Conservation (phyloP, 1,140 invertebrate genomes). For the Ostrea denselamellosa region DNA sequence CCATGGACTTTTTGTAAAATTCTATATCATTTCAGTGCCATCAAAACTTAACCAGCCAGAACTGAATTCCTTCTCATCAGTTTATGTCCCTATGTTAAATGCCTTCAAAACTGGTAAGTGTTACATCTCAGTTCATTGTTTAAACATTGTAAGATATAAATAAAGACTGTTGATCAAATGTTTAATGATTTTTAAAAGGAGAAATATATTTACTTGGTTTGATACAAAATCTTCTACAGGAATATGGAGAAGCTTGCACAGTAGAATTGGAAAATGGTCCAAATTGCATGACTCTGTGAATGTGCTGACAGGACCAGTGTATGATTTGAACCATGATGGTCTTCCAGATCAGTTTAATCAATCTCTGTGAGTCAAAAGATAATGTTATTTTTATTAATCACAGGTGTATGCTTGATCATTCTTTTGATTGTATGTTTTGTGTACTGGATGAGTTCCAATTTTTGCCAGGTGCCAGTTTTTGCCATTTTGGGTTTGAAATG, state of each 20-base stretch:
- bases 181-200: background rate
- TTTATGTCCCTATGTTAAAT: constrained; percentile 45
- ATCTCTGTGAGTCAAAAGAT: background rate
- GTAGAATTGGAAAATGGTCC: constrained; percentile 42
- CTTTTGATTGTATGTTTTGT: too few species aligned
- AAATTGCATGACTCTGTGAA: constrained; percentile 33
- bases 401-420: too few species aligned
- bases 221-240: constrained; percentile 49
- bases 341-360: constrained; percentile 48
- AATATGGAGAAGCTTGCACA: constrained; percentile 53
- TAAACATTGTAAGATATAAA: background rate
- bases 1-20: background rate
- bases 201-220: background rate
- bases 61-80: constrained; percentile 34
- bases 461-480: too few species aligned
- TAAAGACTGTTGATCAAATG: too few species aligned
- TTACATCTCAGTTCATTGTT: background rate
- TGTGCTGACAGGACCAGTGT: constrained; percentile 61
- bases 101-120: constrained; percentile 29
- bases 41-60: background rate
- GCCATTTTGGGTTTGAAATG: too few species aligned
- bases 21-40: background rate
- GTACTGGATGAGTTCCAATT: too few species aligned
- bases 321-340: constrained; percentile 61
- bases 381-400: too few species aligned